These are phyloP conservation scores for Eurystomus glaucurus DNA, from an alignment of 2,797 vertebrate genomes.

Conservation along the genomic window DNA sequence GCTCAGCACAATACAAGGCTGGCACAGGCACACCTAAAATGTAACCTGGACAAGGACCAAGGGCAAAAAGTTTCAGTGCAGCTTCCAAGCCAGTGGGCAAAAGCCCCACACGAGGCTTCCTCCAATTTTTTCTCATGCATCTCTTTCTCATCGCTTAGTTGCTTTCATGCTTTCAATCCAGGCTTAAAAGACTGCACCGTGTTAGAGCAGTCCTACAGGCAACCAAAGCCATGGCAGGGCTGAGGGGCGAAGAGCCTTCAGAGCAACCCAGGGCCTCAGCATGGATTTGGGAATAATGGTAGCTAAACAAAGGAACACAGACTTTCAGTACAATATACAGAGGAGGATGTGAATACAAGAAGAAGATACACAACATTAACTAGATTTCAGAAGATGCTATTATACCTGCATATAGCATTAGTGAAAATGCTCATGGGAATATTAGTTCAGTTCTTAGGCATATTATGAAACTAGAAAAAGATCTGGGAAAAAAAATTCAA, in stretches of 20 bases:
- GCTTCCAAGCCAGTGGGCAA: not conserved
- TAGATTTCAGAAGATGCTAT: not conserved
- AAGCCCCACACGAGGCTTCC: not conserved
- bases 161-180: not conserved
- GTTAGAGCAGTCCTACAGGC: not conserved
- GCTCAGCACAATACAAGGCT: not conserved
- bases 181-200: not conserved
- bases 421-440: not conserved
- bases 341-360: not conserved
- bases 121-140: not conserved
- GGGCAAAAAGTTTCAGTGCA: not conserved
- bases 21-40: not conserved
- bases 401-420: not conserved
- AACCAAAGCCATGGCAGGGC: accelerated
- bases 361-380: not conserved
- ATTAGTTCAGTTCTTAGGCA: not conserved
- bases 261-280: not conserved
- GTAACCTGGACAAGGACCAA: not conserved
- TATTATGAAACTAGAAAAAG: not conserved
- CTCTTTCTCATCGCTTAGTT: not conserved
- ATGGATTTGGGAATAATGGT: not conserved
- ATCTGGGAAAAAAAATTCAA: not conserved
- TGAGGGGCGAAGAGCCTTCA: not conserved
- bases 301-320: not conserved
- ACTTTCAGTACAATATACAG: not conserved